phyloP scores from a whole-genome alignment of 1,140 invertebrate genomes.

The Lordiphosa stackelbergi region DNA sequence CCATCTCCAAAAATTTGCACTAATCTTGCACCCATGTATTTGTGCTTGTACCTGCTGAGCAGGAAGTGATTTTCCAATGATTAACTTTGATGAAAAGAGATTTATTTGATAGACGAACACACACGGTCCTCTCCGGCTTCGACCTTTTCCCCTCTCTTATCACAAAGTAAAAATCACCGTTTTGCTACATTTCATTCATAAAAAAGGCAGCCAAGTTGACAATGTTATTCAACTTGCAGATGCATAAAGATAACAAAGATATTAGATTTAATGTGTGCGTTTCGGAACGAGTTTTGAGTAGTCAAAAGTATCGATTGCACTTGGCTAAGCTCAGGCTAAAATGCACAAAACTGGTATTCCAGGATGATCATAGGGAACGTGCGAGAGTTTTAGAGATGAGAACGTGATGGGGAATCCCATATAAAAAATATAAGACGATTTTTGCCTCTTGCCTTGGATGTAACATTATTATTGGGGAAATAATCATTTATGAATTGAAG shows the following conservation, averaged over 20 bases:
- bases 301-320: slow-evolving; percentile 69
- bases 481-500: no score
- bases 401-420: neutral
- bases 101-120: slow-evolving; percentile 41
- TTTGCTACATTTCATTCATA: slow-evolving; percentile 54
- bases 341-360: slow-evolving; percentile 52
- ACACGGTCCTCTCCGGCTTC: slow-evolving; percentile 9
- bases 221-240: slow-evolving; percentile 67
- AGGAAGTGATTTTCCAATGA: slow-evolving; percentile 75
- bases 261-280: slow-evolving; percentile 63
- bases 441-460: no score
- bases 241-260: slow-evolving; percentile 69
- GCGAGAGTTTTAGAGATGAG: slow-evolving; percentile 1
- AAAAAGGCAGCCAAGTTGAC: slow-evolving; percentile 59
- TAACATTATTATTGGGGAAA: no score
- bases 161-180: slow-evolving; percentile 60
- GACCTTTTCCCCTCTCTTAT: slow-evolving; percentile 33
- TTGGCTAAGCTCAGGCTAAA: slow-evolving; percentile 53
- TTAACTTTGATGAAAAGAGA: slow-evolving; percentile 66
- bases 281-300: slow-evolving; percentile 9
- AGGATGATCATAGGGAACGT: slow-evolving; percentile 15
- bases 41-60: slow-evolving; percentile 29
- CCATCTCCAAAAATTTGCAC: slow-evolving; percentile 53
- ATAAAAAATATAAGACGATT: no score
- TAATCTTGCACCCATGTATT: slow-evolving; percentile 45